phyloP scores from a whole-genome alignment of 2,113 vertebrate genomes.

The Aramus guarauna region DNA sequence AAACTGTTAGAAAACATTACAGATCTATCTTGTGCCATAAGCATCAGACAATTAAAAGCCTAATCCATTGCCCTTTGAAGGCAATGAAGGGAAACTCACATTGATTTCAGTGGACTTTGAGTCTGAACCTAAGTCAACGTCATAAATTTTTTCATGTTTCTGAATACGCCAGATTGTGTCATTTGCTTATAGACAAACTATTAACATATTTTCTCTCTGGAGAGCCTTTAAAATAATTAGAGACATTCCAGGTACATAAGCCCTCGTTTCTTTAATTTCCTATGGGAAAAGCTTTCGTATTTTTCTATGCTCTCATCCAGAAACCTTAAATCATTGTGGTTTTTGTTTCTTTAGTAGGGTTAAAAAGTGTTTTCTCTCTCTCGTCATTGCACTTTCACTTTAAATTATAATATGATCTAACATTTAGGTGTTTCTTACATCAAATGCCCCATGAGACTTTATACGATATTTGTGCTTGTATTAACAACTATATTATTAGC shows the following conservation, averaged over 20 bases:
- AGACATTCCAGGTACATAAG: neutral
- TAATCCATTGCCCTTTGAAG: neutral
- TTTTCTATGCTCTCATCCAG: neutral
- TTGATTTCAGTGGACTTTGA: neutral
- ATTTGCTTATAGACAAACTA: neutral
- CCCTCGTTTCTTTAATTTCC: neutral
- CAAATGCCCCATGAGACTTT: neutral
- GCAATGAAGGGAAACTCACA: neutral
- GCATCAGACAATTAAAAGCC: neutral
- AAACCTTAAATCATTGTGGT: neutral
- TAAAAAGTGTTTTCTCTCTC: neutral
- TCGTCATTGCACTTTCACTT: neutral
- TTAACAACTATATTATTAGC: neutral
- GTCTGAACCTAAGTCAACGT: neutral
- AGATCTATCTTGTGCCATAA: neutral
- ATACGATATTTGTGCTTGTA: neutral
- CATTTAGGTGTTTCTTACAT: neutral
- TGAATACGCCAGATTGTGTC: neutral
- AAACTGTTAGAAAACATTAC: neutral
- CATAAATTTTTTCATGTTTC: neutral
- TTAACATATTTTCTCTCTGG: neutral
- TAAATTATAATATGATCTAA: neutral
- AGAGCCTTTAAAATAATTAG: neutral
- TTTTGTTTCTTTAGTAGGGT: neutral
- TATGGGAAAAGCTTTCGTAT: neutral